Evolutionary conservation across 1,140 invertebrate species (phyloP).

Genomic region (Drosophila melanica): DNA sequence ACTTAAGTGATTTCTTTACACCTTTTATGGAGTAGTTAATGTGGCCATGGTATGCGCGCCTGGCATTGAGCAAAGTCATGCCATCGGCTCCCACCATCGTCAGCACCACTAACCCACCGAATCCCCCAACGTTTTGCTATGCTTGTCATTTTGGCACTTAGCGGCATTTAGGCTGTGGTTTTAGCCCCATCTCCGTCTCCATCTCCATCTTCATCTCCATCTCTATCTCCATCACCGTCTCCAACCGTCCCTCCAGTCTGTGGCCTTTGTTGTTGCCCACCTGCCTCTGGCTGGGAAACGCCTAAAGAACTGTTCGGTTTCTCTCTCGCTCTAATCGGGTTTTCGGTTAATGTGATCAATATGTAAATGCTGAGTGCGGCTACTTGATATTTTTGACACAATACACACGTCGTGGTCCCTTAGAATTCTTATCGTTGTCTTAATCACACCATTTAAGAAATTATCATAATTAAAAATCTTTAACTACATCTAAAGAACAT

Average conservation of each 20-base stretch:
- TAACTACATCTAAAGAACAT: background rate
- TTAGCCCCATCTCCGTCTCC: constrained; percentile 31
- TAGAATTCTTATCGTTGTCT: constrained; percentile 19
- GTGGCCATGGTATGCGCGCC: constrained; percentile 68
- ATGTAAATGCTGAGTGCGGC: constrained; percentile 57
- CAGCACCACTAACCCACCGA: constrained; percentile 44
- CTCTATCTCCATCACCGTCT: constrained; percentile 13
- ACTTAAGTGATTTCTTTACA: constrained; percentile 82
- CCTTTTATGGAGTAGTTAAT: constrained; percentile 82
- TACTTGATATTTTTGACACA: constrained; percentile 50
- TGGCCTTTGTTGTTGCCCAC: constrained; percentile 7
- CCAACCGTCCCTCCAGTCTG: constrained; percentile 11
- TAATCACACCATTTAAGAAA: constrained; percentile 9
- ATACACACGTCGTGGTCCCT: constrained; percentile 8
- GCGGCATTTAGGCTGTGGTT: constrained; percentile 71
- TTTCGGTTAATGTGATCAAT: constrained; percentile 47
- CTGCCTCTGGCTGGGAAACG: constrained; percentile 32
- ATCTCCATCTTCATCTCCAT: constrained; percentile 2
- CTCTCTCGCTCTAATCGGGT: constrained; percentile 23
- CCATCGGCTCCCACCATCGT: constrained; percentile 27
- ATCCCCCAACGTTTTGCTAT: constrained; percentile 47
- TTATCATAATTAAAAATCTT: constrained; percentile 16
- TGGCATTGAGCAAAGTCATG: constrained; percentile 75
- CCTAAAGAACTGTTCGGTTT: constrained; percentile 35
- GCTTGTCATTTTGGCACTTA: constrained; percentile 71